A percentile compares a stretch with the other conserved stretches of the same genome.
phyloP scores from a whole-genome alignment of 1,140 invertebrate species.

The Helicorthomorpha holstii region DNA sequence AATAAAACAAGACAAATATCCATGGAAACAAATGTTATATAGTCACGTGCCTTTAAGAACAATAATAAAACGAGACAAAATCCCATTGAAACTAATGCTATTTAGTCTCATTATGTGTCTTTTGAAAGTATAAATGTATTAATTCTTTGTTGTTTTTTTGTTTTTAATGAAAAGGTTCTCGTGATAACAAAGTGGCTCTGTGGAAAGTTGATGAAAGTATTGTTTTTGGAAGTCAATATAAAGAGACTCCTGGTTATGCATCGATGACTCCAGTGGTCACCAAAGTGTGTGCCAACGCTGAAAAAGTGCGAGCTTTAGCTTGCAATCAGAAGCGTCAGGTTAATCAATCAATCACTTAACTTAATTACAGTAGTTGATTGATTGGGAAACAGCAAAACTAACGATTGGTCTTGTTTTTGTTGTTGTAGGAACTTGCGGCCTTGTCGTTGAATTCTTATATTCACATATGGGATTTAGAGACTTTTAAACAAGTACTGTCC shows the following conservation, averaged over 20 bases:
- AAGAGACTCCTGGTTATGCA: slow-evolving; percentile 20
- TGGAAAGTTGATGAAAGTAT: slow-evolving; percentile 28
- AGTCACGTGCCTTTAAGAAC: too few species aligned
- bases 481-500: slow-evolving; percentile 53
- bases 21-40: too few species aligned
- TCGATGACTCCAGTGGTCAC: slow-evolving; percentile 48
- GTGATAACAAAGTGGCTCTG: slow-evolving; percentile 48
- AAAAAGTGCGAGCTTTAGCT: slow-evolving; percentile 68
- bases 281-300: slow-evolving; percentile 49
- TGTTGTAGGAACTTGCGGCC: slow-evolving; percentile 73
- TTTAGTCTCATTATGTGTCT: too few species aligned
- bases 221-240: not conserved
- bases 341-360: slow-evolving; percentile 8
- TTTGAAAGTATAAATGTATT: too few species aligned
- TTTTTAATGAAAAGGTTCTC: slow-evolving; percentile 29
- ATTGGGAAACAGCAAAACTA: too few species aligned
- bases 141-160: not conserved
- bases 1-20: too few species aligned
- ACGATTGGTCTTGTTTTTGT: slow-evolving; percentile 12
- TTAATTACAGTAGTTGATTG: not conserved
- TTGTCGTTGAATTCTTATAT: slow-evolving; percentile 73
- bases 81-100: too few species aligned
- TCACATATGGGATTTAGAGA: slow-evolving; percentile 81
- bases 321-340: slow-evolving; percentile 47
- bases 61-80: too few species aligned